A percentile compares a stretch with the other conserved stretches of the same genome.
These are phyloP conservation scores for Drosophila pseudoananassae DNA, from an alignment of 1,140 invertebrate species.

Conservation along the genomic window DNA sequence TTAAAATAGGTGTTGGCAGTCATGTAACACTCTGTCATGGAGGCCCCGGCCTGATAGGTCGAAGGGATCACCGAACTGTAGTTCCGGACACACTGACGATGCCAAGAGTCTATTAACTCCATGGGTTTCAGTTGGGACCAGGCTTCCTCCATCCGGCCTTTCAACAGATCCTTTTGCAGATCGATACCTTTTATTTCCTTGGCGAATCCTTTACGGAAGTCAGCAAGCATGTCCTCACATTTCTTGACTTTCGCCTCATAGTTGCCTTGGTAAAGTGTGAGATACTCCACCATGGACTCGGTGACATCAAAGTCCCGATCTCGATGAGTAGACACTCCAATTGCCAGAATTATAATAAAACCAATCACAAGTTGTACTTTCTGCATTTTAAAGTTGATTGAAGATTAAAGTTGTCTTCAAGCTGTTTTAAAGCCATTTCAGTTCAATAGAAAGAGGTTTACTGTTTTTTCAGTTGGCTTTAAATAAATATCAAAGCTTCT, in stretches of 20 bases:
- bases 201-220: neutral
- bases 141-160: slow-evolving; percentile 6
- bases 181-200: neutral
- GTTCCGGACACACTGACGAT: slow-evolving; percentile 9
- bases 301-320: slow-evolving; percentile 4
- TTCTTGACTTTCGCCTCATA: slow-evolving; percentile 6
- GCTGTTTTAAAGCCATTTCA: neutral
- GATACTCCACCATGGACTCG: slow-evolving; percentile 8
- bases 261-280: slow-evolving; percentile 3
- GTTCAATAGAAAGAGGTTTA: neutral
- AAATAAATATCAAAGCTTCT: neutral
- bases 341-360: neutral
- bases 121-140: slow-evolving; percentile 12
- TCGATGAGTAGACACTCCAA: neutral
- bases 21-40: neutral
- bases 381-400: slow-evolving; percentile 1
- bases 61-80: slow-evolving; percentile 11
- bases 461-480: slow-evolving; percentile 19
- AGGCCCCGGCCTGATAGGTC: neutral
- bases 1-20: neutral
- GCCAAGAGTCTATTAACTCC: slow-evolving; percentile 20
- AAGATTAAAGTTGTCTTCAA: neutral
- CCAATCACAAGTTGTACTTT: neutral
- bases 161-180: slow-evolving; percentile 3
- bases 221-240: slow-evolving; percentile 6